phyloP scores from a whole-genome alignment of 2,797 vertebrate species.

The Hirundo rustica region DNA sequence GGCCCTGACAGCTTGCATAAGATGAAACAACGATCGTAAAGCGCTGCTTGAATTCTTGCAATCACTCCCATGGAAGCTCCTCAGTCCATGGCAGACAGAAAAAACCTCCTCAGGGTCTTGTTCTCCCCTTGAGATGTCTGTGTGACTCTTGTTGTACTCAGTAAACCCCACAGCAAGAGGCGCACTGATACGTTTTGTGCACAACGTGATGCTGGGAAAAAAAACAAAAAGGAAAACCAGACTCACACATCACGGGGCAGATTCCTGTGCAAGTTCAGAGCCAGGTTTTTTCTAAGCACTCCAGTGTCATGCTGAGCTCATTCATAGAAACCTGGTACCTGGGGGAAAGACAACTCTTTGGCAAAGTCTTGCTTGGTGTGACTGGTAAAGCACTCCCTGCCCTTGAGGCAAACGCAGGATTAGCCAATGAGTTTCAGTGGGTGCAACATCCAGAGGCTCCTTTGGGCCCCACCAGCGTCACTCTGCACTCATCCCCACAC shows the following conservation, averaged over 20 bases:
- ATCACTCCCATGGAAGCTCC: background rate
- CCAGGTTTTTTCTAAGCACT: background rate
- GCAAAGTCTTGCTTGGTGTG: background rate
- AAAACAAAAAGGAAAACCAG: background rate
- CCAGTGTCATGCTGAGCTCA: background rate
- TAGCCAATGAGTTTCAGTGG: background rate
- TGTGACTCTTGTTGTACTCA: background rate
- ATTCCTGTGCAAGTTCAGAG: background rate
- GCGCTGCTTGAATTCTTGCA: background rate
- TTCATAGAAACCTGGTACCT: background rate
- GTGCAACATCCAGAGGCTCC: background rate
- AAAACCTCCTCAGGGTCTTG: background rate
- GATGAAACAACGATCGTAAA: slow-evolving; percentile 6
- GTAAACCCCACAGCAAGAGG: background rate
- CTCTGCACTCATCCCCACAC: background rate
- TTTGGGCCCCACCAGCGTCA: fast-evolving
- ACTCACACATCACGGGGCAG: background rate
- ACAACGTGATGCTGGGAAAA: background rate
- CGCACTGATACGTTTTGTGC: background rate
- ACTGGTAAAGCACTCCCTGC: background rate
- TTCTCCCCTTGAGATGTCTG: background rate
- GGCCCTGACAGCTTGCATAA: slow-evolving; percentile 57
- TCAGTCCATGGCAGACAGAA: background rate
- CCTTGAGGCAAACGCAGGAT: background rate
- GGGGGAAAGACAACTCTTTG: background rate